A percentile compares a stretch with the other conserved stretches of the same genome.
These are phyloP conservation scores for Haemorhous mexicanus DNA, from an alignment of 2,113 vertebrate genomes.

Conservation along the genomic window DNA sequence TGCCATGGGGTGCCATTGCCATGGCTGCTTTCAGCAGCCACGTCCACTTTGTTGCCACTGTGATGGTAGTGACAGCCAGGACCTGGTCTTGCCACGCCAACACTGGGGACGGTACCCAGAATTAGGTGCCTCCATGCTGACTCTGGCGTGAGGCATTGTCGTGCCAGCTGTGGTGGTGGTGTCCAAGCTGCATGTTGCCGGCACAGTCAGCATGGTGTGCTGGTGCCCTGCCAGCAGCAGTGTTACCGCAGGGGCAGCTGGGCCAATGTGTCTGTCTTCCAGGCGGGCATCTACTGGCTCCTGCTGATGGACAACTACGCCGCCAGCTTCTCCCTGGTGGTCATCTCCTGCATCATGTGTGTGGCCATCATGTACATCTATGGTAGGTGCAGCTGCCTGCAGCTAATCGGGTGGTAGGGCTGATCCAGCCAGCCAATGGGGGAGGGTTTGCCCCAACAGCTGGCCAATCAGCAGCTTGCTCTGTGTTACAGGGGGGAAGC, in stretches of 20 bases:
- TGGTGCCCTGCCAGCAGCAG: fast-evolving
- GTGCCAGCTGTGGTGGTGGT: background rate
- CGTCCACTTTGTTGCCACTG: background rate
- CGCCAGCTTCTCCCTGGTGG: conserved; percentile 94
- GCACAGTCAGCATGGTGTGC: background rate
- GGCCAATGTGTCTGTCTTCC: background rate
- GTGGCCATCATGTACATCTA: conserved; percentile 97
- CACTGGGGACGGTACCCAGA: background rate
- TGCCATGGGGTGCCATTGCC: background rate
- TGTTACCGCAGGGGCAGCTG: fast-evolving
- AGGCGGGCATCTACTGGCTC: conserved; percentile 99
- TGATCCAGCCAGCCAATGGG: background rate
- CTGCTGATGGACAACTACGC: conserved; percentile 98
- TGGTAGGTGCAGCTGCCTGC: conserved; percentile 72
- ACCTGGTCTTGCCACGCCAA: background rate
- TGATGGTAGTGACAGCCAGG: background rate
- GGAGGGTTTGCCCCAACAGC: background rate
- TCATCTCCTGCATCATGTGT: conserved; percentile 99
- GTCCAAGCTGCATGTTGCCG: fast-evolving
- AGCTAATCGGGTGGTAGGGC: fast-evolving
- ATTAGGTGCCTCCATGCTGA: background rate
- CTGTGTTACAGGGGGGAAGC: background rate
- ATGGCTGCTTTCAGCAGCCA: background rate
- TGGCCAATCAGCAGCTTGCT: background rate
- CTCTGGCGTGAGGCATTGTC: background rate